These are phyloP conservation scores for Onychostruthus taczanowskii DNA, from an alignment of 2,113 vertebrate species.

Conservation along the genomic window DNA sequence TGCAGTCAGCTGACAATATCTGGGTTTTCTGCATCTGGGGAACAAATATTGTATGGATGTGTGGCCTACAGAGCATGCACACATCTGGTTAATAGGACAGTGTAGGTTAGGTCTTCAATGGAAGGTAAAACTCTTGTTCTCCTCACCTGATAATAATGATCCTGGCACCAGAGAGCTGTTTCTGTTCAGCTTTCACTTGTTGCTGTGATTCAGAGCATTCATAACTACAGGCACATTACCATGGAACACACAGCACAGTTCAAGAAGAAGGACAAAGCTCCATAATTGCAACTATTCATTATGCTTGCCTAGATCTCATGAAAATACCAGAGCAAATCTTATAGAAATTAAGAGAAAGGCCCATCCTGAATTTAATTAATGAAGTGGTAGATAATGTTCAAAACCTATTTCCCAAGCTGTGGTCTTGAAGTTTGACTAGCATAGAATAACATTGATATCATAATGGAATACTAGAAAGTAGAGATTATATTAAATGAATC, in stretches of 20 bases:
- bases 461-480: neutral
- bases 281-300: neutral
- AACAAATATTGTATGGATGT: neutral
- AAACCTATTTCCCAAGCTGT: neutral
- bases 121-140: neutral
- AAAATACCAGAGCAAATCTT: neutral
- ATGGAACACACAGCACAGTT: neutral
- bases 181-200: neutral
- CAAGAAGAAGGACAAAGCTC: neutral
- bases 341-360: neutral
- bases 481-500: neutral
- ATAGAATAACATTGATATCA: neutral
- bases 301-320: neutral
- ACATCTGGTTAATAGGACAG: neutral
- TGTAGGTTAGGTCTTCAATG: neutral
- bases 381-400: neutral
- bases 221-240: neutral
- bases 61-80: neutral
- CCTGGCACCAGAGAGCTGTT: neutral
- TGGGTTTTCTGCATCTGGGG: neutral
- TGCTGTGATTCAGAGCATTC: neutral
- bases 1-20: neutral
- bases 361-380: neutral
- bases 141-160: neutral
- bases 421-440: neutral